A percentile compares a stretch with the other conserved stretches of the same genome.
phyloP scores from a whole-genome alignment of 2,888 invertebrate species.

The Dasysyrphus albostriatus region DNA sequence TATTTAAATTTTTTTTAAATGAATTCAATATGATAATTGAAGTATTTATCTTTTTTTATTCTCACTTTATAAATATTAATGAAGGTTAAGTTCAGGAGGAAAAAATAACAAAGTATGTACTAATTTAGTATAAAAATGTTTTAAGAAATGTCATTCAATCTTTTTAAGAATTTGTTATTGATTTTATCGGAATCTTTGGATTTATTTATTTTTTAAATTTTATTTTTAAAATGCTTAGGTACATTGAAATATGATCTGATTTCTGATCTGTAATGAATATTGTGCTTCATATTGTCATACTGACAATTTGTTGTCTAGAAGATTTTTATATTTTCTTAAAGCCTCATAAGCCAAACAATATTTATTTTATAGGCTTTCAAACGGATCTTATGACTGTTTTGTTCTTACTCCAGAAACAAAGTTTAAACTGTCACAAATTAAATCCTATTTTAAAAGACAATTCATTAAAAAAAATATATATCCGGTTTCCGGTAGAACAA shows the following conservation, averaged over 20 bases:
- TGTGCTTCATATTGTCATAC: too few species aligned
- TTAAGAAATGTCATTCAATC: conserved; percentile 35
- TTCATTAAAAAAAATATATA: not conserved
- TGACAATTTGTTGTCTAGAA: not conserved
- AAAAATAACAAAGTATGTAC: not conserved
- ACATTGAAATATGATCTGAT: not conserved
- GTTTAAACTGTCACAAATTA: not conserved
- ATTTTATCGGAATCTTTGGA: not conserved
- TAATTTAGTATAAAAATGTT: not conserved
- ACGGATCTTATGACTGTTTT: not conserved
- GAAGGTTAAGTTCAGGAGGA: conserved; percentile 37
- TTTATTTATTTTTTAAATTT: not conserved
- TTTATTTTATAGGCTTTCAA: not conserved
- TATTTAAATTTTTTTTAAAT: conserved; percentile 5
- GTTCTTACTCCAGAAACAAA: not conserved
- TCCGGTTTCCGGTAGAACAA: not conserved
- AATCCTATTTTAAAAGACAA: not conserved
- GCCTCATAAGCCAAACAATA: not conserved
- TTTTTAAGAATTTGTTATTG: conserved; percentile 5
- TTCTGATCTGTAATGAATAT: not conserved
- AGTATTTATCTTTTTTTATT: not conserved
- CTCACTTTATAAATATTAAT: conserved; percentile 45
- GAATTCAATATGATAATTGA: conserved; percentile 49
- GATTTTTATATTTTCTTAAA: not conserved
- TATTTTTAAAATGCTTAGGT: not conserved